Percentiles rank a stretch among this genome's conserved stretches.
Conservation (phyloP, 2,888 invertebrate species). For the Chrysina gloriosa region DNA sequence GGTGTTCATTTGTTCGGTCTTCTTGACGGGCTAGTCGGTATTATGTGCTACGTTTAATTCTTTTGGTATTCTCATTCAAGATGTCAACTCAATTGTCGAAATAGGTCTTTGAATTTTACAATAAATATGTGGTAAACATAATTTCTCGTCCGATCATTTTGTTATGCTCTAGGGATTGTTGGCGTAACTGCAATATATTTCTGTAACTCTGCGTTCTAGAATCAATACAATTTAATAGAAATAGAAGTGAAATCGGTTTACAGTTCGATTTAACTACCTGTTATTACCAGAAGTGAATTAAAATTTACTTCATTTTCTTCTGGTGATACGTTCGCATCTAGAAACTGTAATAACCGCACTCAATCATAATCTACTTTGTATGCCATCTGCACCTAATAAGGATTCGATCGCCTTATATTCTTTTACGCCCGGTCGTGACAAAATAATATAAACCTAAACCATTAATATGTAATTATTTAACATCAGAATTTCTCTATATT, state of each 20-base stretch:
- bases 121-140: too few species aligned
- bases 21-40: too few species aligned
- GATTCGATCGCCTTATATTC: background rate
- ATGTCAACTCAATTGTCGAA: too few species aligned
- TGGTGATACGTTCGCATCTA: too few species aligned
- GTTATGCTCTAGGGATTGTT: too few species aligned
- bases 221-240: background rate
- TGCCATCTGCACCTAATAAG: background rate
- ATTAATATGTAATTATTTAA: slow-evolving; percentile 11
- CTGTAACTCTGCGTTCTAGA: background rate
- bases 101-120: too few species aligned
- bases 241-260: background rate
- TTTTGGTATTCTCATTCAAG: too few species aligned
- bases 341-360: background rate
- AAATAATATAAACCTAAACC: background rate
- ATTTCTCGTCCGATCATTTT: too few species aligned
- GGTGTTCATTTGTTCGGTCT: too few species aligned
- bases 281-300: background rate
- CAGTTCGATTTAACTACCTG: background rate
- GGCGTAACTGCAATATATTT: background rate
- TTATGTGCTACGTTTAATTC: too few species aligned
- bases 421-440: background rate
- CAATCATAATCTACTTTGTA: background rate
- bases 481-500: background rate
- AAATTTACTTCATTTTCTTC: background rate